Evolutionary conservation across 2,888 invertebrate species (phyloP).

Genomic region (Diaperis boleti): DNA sequence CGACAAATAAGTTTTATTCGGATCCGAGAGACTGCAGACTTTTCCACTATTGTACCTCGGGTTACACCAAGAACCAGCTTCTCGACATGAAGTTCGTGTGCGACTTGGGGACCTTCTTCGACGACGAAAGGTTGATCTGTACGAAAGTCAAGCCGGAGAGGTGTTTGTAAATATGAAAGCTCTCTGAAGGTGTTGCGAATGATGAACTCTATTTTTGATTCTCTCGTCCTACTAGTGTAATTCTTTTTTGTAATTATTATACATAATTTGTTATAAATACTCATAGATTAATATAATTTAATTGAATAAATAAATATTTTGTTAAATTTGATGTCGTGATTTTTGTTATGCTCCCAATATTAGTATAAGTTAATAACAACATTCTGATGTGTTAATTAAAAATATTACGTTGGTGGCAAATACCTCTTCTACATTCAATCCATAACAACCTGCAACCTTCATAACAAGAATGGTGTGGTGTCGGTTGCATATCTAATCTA

Average conservation of each 20-base stretch:
- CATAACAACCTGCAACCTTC: too few relatives aligned
- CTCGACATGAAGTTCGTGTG: conserved; percentile 73
- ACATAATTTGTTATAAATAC: conserved; percentile 58
- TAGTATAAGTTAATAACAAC: too few relatives aligned
- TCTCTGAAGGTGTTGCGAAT: conserved; percentile 26
- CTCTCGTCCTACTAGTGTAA: conserved; percentile 40
- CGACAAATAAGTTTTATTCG: conserved; percentile 70
- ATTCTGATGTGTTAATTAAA: too few relatives aligned
- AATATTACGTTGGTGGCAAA: too few relatives aligned
- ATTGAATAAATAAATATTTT: conserved; percentile 54
- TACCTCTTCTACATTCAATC: too few relatives aligned
- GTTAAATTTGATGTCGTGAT: conserved; percentile 34
- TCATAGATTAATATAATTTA: conserved; percentile 57
- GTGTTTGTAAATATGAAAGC: conserved; percentile 58
- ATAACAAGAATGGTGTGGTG: too few relatives aligned
- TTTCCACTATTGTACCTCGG: conserved; percentile 74
- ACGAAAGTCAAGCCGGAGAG: conserved; percentile 62
- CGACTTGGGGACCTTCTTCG: conserved; percentile 70
- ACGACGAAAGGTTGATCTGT: conserved; percentile 69
- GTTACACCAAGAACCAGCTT: conserved; percentile 69
- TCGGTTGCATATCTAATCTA: too few relatives aligned
- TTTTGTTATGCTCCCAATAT: not conserved
- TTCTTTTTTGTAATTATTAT: conserved; percentile 52
- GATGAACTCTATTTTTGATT: conserved; percentile 10
- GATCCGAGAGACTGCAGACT: conserved; percentile 71